Percentiles rank a stretch among this genome's conserved stretches.
These are phyloP conservation scores for Tragelaphus strepsiceros DNA, from an alignment of 2,113 vertebrate species.

Conservation along the genomic window DNA sequence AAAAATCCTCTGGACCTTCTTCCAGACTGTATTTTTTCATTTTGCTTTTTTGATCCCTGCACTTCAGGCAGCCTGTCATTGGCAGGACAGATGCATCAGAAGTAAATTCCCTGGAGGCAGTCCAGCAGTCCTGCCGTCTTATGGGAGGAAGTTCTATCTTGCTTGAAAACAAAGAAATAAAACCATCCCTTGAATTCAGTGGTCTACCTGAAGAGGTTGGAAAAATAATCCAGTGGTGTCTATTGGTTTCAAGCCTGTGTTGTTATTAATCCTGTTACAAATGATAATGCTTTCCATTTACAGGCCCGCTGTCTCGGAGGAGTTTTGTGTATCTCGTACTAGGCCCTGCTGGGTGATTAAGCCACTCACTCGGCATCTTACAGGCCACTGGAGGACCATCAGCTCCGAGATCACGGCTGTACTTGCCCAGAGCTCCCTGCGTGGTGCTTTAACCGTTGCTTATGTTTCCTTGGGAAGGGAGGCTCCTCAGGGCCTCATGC, in stretches of 20 bases:
- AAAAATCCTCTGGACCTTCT: not conserved
- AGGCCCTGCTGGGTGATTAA: constrained; percentile 67
- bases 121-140: not conserved
- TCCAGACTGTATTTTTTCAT: not conserved
- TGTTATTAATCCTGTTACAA: constrained; percentile 62
- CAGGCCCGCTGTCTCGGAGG: constrained; percentile 6
- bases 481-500: not conserved
- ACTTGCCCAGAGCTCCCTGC: not conserved
- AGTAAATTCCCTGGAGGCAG: not conserved
- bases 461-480: not conserved
- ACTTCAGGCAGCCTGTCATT: not conserved
- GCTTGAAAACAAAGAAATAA: constrained; percentile 47
- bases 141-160: not conserved
- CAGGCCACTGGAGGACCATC: constrained; percentile 29
- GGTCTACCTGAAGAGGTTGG: constrained; percentile 2
- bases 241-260: constrained; percentile 22
- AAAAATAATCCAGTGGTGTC: constrained; percentile 9
- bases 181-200: not conserved
- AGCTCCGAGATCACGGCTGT: not conserved
- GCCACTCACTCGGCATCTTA: not conserved
- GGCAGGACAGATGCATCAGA: not conserved
- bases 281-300: constrained; percentile 60
- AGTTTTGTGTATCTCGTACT: constrained; percentile 26
- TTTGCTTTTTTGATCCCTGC: not conserved
- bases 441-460: not conserved